Percentiles rank a stretch among this genome's conserved stretches.
Conservation (phyloP, 1,140 invertebrate genomes). For the Rhopalosiphum maidis region DNA sequence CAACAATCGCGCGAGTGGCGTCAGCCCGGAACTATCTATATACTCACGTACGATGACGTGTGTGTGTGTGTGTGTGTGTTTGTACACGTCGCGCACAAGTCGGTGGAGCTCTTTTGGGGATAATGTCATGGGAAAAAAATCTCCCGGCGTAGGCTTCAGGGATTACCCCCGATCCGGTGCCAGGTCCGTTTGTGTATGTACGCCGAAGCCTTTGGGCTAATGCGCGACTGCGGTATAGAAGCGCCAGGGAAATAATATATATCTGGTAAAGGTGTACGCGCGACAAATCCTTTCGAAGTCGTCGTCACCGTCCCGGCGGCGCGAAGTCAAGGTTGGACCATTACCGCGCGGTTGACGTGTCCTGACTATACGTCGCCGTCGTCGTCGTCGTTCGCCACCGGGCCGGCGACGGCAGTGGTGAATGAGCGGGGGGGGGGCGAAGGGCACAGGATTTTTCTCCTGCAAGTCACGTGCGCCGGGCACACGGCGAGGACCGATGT, state of each 20-base stretch:
- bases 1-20: conserved; percentile 25
- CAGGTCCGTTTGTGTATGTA: neutral
- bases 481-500: neutral
- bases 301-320: neutral
- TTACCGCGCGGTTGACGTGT: conserved; percentile 50
- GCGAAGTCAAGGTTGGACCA: conserved; percentile 49
- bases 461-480: conserved; percentile 42
- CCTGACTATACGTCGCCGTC: neutral
- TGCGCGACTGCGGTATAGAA: neutral
- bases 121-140: neutral
- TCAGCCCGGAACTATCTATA: conserved; percentile 33
- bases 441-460: conserved; percentile 25
- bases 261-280: neutral
- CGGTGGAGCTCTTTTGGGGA: neutral
- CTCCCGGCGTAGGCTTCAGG: neutral
- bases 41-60: neutral
- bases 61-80: neutral
- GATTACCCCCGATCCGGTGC: neutral
- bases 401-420: neutral
- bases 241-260: neutral
- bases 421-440: neutral
- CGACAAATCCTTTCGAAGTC: conserved; percentile 19
- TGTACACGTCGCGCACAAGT: neutral
- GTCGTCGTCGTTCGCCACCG: too few relatives aligned
- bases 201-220: neutral